Conservation (phyloP, 2,888 invertebrate species). For the Helleia helle region DNA sequence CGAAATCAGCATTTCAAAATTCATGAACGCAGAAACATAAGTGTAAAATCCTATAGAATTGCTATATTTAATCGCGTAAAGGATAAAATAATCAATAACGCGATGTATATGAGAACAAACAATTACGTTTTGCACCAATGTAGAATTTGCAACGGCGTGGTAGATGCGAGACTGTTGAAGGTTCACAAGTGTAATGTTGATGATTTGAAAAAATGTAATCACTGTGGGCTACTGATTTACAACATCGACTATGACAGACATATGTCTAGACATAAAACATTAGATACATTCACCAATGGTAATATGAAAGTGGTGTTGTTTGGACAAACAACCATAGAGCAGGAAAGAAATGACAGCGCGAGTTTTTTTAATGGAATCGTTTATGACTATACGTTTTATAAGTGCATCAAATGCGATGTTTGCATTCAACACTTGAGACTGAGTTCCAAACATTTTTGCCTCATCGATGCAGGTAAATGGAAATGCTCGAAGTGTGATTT, state of each 20-base stretch:
- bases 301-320: slow-evolving; percentile 44
- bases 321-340: slow-evolving; percentile 24
- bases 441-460: slow-evolving; percentile 34
- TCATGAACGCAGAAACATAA: slow-evolving; percentile 27
- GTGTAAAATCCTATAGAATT: slow-evolving; percentile 33
- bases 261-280: slow-evolving; percentile 33
- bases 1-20: slow-evolving; percentile 35
- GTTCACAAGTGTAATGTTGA: slow-evolving; percentile 32
- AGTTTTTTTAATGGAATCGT: slow-evolving; percentile 35
- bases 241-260: slow-evolving; percentile 33
- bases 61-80: slow-evolving; percentile 37
- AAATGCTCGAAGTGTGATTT: slow-evolving; percentile 40
- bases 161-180: slow-evolving; percentile 29
- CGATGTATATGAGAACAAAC: slow-evolving; percentile 23
- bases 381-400: slow-evolving; percentile 42
- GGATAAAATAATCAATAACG: slow-evolving; percentile 30
- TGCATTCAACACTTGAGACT: slow-evolving; percentile 29
- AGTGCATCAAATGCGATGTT: slow-evolving; percentile 39
- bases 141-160: slow-evolving; percentile 38
- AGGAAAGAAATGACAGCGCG: slow-evolving; percentile 5
- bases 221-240: slow-evolving; percentile 38
- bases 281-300: slow-evolving; percentile 30
- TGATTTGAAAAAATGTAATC: slow-evolving; percentile 32
- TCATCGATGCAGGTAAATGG: slow-evolving; percentile 25
- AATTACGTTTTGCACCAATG: slow-evolving; percentile 43